A percentile compares a stretch with the other conserved stretches of the same genome.
Conservation (phyloP, 2,797 vertebrate species). For the Thripadectes ignobilis region DNA sequence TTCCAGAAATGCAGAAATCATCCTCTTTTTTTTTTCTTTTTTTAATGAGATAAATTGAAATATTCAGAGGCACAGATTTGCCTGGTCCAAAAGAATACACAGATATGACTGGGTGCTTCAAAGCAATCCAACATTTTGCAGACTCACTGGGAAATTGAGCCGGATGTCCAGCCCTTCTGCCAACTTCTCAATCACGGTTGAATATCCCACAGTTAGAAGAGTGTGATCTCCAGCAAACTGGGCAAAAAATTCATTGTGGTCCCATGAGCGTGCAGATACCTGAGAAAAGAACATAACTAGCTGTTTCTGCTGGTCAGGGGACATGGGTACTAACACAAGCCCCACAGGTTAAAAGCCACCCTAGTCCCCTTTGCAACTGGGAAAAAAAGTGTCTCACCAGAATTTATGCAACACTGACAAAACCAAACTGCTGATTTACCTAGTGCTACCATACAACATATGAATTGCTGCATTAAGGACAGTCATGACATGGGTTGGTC, state of each 20-base stretch:
- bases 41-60: neutral
- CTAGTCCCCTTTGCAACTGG: neutral
- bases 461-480: neutral
- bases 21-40: neutral
- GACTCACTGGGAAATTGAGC: conserved; percentile 83
- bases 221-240: conserved; percentile 98
- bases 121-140: neutral
- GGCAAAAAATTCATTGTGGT: conserved; percentile 98
- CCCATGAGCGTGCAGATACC: conserved; percentile 97
- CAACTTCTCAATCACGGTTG: conserved; percentile 85
- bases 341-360: neutral
- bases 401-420: neutral
- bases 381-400: neutral
- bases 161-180: conserved; percentile 90
- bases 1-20: neutral
- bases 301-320: neutral
- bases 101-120: neutral
- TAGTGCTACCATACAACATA: neutral
- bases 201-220: conserved; percentile 89
- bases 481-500: neutral
- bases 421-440: neutral
- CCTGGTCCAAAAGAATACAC: neutral
- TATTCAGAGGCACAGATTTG: neutral
- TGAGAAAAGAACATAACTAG: conserved; percentile 55
- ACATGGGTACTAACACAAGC: neutral